phyloP scores from a whole-genome alignment of 2,113 vertebrate genomes.

The Chlorodrepanis virens region DNA sequence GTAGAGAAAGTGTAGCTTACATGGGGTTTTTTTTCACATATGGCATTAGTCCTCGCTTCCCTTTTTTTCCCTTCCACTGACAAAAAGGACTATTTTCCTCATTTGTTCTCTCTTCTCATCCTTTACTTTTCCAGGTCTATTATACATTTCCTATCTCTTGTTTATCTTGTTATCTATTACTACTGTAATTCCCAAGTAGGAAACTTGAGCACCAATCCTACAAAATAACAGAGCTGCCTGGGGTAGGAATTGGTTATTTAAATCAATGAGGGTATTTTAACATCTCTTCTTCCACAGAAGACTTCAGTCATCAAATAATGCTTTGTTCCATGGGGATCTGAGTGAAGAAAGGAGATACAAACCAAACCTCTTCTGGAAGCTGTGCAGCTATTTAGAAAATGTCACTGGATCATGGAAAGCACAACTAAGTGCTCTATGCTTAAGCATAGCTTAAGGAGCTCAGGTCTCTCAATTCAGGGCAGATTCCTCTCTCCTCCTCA shows the following conservation, averaged over 20 bases:
- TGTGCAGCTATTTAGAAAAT: not conserved
- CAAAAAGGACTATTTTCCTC: not conserved
- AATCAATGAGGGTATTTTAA: not conserved
- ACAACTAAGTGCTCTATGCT: not conserved
- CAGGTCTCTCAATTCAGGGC: not conserved
- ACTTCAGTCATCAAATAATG: not conserved
- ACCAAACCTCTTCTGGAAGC: not conserved
- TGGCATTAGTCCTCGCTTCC: not conserved
- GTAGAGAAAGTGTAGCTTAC: not conserved
- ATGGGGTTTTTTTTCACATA: not conserved
- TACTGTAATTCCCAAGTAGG: not conserved
- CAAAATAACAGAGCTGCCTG: not conserved
- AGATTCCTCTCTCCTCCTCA: not conserved
- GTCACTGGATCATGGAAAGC: not conserved
- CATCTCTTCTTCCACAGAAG: not conserved
- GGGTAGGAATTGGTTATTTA: not conserved
- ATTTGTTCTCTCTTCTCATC: not conserved
- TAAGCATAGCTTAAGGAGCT: not conserved
- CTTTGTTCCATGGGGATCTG: not conserved
- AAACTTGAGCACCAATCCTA: not conserved
- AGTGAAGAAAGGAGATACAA: not conserved
- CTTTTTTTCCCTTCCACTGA: not conserved
- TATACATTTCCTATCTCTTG: not conserved
- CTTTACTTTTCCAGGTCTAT: not conserved
- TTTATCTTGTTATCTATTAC: not conserved